Evolutionary conservation across 2,888 invertebrate species (phyloP), one percentile per base, ranked within the genome.

Genomic region (Oligia fasciuncula): DNA sequence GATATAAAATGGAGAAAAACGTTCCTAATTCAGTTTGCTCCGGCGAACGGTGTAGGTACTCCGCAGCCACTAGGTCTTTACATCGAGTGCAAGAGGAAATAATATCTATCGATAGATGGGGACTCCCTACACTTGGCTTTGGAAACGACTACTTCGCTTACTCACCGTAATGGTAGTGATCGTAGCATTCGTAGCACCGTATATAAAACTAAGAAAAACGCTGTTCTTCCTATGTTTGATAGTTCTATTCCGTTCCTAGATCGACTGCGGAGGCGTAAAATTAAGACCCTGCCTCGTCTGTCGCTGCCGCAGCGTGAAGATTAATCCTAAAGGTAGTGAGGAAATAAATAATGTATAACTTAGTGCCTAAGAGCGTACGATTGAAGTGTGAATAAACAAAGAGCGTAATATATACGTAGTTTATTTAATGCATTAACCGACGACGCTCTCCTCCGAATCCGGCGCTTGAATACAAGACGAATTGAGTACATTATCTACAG

Each of bases 1-100:
- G 93, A 93, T 94, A 94, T 94, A 95, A 95, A 96, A 95, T 94
- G 94, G 93, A 94, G 95, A 95, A 95, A 96, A 96, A 95, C 94
- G 95, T 92, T 93, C 92, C 93, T 96, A 96, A 96, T 95, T 96
- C 95, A 95, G 95, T 96, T 96, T 96, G 93, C 93, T 92, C 90
- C 91, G 91, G 89, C 91, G 93, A 93, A 93, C 93, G 92, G 92
- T 93, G 92, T 3, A 35, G 35, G 35, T 92, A 91, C 92, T 93
- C 91, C 87, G 91, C 91, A 93, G 93, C 91, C 92, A 93, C 94
- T 92, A 90, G 92, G 92, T 93, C 93, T 91, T 92, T 91, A 91
- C 91, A 91, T 88, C 90, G 90, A 91, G 89, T 91, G 90, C 89
- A 91, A 90, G 90, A 91, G 93, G 91, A 93, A 94, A 94, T 93